These are phyloP conservation scores for Pteronura brasiliensis DNA, from an alignment of 2,113 vertebrate species.

Conservation along the genomic window DNA sequence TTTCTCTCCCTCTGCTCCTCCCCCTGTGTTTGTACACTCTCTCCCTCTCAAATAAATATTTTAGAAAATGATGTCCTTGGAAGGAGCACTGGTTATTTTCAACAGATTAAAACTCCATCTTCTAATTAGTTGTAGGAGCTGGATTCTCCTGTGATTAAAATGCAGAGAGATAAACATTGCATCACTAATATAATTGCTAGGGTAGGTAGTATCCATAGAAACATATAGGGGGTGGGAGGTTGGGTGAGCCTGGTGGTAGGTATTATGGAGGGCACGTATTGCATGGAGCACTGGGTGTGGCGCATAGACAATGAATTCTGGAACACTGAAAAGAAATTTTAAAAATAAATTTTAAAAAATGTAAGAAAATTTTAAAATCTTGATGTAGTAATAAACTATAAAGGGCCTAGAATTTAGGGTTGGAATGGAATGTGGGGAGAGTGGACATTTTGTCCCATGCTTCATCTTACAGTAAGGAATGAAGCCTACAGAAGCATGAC, in stretches of 20 bases:
- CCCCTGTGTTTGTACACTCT: not conserved
- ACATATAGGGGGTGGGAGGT: not conserved
- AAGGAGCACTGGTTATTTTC: not conserved
- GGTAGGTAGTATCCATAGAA: not conserved
- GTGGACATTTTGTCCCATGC: not conserved
- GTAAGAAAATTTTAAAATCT: not conserved
- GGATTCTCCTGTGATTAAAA: not conserved
- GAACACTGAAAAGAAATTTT: too few species aligned
- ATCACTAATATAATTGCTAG: not conserved
- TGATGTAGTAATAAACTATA: not conserved
- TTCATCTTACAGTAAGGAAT: not conserved
- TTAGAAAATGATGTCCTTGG: not conserved
- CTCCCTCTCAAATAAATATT: not conserved
- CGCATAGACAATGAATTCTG: too few species aligned
- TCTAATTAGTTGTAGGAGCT: not conserved
- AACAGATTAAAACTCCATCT: not conserved
- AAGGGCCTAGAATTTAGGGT: not conserved
- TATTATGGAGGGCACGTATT: too few species aligned
- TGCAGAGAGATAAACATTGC: not conserved
- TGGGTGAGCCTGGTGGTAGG: too few species aligned
- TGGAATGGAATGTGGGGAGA: not conserved
- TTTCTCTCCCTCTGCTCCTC: not conserved
- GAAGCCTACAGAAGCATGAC: not conserved
- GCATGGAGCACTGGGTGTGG: too few species aligned
- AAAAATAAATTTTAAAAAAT: too few species aligned